A percentile compares a stretch with the other conserved stretches of the same genome.
Evolutionary conservation across 2,797 vertebrate genomes (phyloP).

Genomic region (Vespertilio murinus): DNA sequence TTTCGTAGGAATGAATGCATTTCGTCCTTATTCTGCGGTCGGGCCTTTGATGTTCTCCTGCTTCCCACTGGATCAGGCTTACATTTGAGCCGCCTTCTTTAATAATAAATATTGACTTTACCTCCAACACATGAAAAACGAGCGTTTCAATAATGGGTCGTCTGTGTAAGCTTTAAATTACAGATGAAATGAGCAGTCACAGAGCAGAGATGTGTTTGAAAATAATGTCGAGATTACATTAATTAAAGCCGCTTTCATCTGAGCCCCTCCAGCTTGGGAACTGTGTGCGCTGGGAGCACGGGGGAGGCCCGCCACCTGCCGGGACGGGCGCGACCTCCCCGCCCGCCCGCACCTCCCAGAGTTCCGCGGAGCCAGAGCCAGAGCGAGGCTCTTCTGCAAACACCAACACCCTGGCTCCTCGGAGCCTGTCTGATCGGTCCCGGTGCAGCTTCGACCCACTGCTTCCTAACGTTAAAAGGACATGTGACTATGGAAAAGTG

Average conservation of each 20-base stretch:
- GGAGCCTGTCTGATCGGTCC: slow-evolving; percentile 57
- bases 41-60: background rate
- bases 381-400: slow-evolving; percentile 78
- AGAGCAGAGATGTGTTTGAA: background rate
- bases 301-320: slow-evolving; percentile 87
- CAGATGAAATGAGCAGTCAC: background rate
- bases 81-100: background rate
- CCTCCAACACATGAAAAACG: background rate
- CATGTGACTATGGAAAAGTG: background rate
- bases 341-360: slow-evolving; percentile 81
- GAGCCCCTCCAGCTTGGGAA: slow-evolving; percentile 85
- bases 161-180: background rate
- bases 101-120: background rate
- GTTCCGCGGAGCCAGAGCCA: slow-evolving; percentile 84
- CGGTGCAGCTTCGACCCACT: no score
- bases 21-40: no score
- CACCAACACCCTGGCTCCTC: background rate
- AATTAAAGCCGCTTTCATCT: slow-evolving; percentile 66
- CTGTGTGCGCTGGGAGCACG: slow-evolving; percentile 87
- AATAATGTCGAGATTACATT: background rate
- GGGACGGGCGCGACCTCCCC: no score
- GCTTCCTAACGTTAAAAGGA: background rate
- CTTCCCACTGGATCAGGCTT: background rate
- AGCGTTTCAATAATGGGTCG: background rate
- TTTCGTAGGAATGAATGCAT: background rate